Conservation (phyloP, 2,113 vertebrate species). For the Sander vitreus region DNA sequence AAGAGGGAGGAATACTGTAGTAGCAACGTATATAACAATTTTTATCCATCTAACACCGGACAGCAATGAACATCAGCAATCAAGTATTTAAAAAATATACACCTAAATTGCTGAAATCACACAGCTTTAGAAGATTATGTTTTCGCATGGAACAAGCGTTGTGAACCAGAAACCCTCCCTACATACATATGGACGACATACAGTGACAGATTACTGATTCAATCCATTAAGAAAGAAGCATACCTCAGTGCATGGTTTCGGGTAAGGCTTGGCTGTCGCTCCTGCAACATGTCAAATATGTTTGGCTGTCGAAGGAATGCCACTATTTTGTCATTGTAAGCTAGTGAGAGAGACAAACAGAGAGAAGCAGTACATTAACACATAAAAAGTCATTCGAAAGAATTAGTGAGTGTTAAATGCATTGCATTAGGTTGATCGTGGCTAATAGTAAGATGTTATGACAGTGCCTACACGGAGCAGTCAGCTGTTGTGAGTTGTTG, state of each 20-base stretch:
- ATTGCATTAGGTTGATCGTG: neutral
- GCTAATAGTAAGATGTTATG: neutral
- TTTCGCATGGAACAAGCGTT: no score
- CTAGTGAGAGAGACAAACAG: constrained; percentile 75
- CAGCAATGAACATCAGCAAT: no score
- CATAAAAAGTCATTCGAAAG: neutral
- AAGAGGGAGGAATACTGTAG: no score
- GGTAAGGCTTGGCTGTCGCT: constrained; percentile 94
- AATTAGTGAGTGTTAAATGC: neutral
- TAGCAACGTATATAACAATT: no score
- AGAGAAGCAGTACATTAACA: neutral
- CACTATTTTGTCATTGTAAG: constrained; percentile 99
- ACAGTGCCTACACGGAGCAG: constrained; percentile 66
- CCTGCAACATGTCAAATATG: constrained; percentile 97
- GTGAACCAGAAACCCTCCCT: no score
- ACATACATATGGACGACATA: neutral
- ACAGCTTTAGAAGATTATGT: no score
- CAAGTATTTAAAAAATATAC: no score
- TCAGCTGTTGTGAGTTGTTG: constrained; percentile 87
- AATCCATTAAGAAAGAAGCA: neutral
- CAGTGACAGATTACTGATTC: neutral
- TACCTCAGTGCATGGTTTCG: constrained; percentile 96
- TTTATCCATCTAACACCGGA: no score
- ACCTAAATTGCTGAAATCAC: no score
- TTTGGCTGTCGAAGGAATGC: constrained; percentile 97